Evolutionary conservation across 2,113 vertebrate species (phyloP), one percentile per base, ranked within the genome.

Genomic region (Aegotheles bennettii): DNA sequence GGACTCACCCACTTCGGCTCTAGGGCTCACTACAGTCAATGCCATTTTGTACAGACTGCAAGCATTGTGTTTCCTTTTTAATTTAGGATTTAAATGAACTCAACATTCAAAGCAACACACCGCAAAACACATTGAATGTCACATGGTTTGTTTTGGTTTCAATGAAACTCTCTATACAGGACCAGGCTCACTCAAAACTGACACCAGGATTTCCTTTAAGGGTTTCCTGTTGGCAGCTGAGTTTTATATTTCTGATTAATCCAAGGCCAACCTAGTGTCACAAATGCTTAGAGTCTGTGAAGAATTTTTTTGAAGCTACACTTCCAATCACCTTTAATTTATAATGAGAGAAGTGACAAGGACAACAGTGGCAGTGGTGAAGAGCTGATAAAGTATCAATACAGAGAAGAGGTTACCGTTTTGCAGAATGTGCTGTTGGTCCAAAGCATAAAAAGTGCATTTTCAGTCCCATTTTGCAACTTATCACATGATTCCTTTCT

Each of bases 121-220:
- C 0, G 0, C 7, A 7, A 71, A 90, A 87, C 84, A 9, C 51
- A 45, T 15, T 2, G 4, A 51, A 29, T 75, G 42, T 71, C 91
- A 89, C 73, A 84, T 60, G 35, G 35, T 89, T 92, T 81, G 84
- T 70, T 70, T 71, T 70, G 93, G 73, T 86, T 95, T 93, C 7
- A 8, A 43, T 89, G 53, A 93, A 94, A 92, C 68, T 78, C 33
- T 79, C 68, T 54, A 51, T 73, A 81, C 7, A 51, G 24, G 29
- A 84, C 20, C 33, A 75, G 47, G 25, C 35, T 89, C 47, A 61
- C 59, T 77, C 51, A 74, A 89, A 92, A 83, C 33, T 80, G 86
- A 59, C 38, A 47, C 23, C 21, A 77, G 24, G 16, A 84, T 60
- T 94, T 92, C 78, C 50, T 93, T 86, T 84, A 70, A 77, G 20